Evolutionary conservation across 2,888 invertebrate species (phyloP), one percentile per base, ranked within the genome.

Genomic region (Oscheius sp.): DNA sequence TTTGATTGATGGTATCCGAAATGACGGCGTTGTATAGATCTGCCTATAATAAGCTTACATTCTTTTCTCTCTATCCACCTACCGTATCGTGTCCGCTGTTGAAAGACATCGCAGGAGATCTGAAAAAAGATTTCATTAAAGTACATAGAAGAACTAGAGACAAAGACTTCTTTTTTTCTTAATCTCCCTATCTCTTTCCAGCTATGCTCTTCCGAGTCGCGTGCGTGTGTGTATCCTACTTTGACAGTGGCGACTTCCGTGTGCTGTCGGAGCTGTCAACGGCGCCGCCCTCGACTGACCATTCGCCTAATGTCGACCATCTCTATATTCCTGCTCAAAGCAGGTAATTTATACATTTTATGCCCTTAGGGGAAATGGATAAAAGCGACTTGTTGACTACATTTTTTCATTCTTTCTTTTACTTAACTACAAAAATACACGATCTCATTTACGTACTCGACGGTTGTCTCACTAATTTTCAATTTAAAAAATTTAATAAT

Each of bases 1-100:
- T 74, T 33, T 92, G 92, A 50, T 91, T 90, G 84, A 97, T 93
- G 59, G 98, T 97, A 90, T 98, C 98, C 85, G 95, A 95, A 78
- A 98, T 95, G 51, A 98, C 84, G 26, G 78, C 71, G 24, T 70
- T 70, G 66, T 84, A 84, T n/a, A 84, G 71, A 54, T 84, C 84
- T 22, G 72, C 74, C 79, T 79, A 65, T 9, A 78, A 66, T 51
- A 6, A 78, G 62, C 32, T 9, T 6, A 30, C 26, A 8, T 22
- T n/a, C n/a, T n/a, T n/a, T n/a, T n/a, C n/a, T n/a, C n/a, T n/a
- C n/a, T n/a, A n/a, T n/a, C 14, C 14, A 36, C 38, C 9, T 9
- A 36, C n/a, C n/a, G n/a, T n/a, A n/a, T n/a, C n/a, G n/a, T n/a
- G n/a, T n/a, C n/a, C n/a, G n/a, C n/a, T n/a, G n/a, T n/a, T n/a